A percentile compares a stretch with the other conserved stretches of the same genome.
Evolutionary conservation across 2,113 vertebrate genomes (phyloP).

Genomic region (Oryzias woworae): DNA sequence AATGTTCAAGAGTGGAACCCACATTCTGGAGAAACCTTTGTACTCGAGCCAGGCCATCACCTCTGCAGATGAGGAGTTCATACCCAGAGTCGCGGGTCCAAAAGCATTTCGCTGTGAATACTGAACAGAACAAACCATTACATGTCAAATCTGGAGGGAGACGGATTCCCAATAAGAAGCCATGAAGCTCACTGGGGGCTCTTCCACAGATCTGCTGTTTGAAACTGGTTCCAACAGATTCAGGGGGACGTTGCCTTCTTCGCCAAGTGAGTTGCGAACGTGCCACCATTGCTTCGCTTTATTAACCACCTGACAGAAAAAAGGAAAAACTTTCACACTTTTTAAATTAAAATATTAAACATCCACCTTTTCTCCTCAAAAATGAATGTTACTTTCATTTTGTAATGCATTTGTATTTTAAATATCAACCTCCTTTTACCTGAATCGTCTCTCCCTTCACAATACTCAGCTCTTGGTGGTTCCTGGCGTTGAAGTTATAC

Average conservation of each 20-base stretch:
- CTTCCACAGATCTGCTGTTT: neutral
- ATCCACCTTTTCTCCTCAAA: no score
- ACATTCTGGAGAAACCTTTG: conserved; percentile 85
- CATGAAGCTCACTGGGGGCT: conserved; percentile 31
- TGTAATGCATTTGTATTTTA: neutral
- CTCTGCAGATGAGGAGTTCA: conserved; percentile 77
- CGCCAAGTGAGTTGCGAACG: conserved; percentile 73
- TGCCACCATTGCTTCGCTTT: conserved; percentile 88
- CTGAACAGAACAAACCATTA: neutral
- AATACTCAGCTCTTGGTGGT: conserved; percentile 83
- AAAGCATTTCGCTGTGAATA: conserved; percentile 31
- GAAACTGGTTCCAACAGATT: conserved; percentile 83
- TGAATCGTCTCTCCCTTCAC: conserved; percentile 82
- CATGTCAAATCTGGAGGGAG: neutral
- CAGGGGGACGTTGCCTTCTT: conserved; percentile 83
- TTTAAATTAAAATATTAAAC: no score
- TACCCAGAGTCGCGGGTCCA: conserved; percentile 60
- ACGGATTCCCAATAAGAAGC: no score
- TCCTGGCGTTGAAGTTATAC: conserved; percentile 85
- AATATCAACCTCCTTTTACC: conserved; percentile 68
- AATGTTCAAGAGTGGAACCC: conserved; percentile 38
- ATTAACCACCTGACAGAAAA: conserved; percentile 80
- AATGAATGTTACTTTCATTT: neutral
- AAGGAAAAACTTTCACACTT: neutral
- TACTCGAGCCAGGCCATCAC: conserved; percentile 85